phyloP scores from a whole-genome alignment of 2,888 invertebrate genomes.

The Gnatocerus cornutus region DNA sequence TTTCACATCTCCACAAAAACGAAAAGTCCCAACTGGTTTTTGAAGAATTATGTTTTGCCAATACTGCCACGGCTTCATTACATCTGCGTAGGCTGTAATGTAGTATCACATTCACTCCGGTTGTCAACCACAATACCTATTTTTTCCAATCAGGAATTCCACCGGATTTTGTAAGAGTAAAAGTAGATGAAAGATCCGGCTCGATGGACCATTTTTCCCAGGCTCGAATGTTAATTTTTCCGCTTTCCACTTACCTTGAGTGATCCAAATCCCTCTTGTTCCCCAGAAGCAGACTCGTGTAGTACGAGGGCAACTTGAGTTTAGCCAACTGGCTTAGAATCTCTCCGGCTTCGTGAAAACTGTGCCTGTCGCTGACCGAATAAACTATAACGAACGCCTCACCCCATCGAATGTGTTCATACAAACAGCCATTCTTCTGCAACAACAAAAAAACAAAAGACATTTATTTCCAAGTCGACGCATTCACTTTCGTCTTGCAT shows the following conservation, averaged over 20 bases:
- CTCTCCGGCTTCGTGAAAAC: conserved; percentile 84
- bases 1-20: conserved; percentile 15
- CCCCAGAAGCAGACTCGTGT: conserved; percentile 84
- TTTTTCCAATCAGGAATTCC: conserved; percentile 36
- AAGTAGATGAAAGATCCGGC: no score
- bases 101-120: conserved; percentile 24
- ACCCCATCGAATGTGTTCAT: conserved; percentile 87
- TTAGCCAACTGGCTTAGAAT: conserved; percentile 81
- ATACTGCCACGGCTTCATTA: conserved; percentile 20
- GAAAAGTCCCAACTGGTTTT: conserved; percentile 25
- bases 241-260: conserved; percentile 75
- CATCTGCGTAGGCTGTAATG: conserved; percentile 15
- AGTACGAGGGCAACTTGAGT: conserved; percentile 83
- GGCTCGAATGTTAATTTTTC: no score
- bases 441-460: conserved; percentile 61
- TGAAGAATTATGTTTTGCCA: conserved; percentile 30
- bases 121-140: conserved; percentile 35
- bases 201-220: no score
- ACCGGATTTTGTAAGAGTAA: conserved; percentile 25
- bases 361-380: conserved; percentile 84
- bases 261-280: conserved; percentile 89
- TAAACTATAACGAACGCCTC: conserved; percentile 89
- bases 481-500: conserved; percentile 30
- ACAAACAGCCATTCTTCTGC: conserved; percentile 82
- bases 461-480: conserved; percentile 3